Evolutionary conservation across 1,140 invertebrate species (phyloP).

Genomic region (fruit fly (Drosophila melanogaster)): Release_6_plus_ISO1_MT NT_037436.4:7782001-7782500

Average conservation of each 20-base stretch:
- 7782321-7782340: neutral
- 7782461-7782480: slow-evolving; percentile 17
- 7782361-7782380: neutral
- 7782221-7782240: slow-evolving; percentile 10
- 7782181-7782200: slow-evolving; percentile 32
- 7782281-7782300: no score
- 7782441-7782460: slow-evolving; percentile 10
- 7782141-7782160: neutral
- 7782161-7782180: neutral
- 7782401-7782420: slow-evolving; percentile 18
- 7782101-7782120: slow-evolving; percentile 68
- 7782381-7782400: slow-evolving; percentile 29
- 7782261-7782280: neutral
- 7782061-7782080: slow-evolving; percentile 24
- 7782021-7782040: slow-evolving; percentile 19
- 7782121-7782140: slow-evolving; percentile 51
- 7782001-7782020: slow-evolving; percentile 47
- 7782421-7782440: slow-evolving; percentile 7
- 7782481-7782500: slow-evolving; percentile 31
- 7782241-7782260: slow-evolving; percentile 23
- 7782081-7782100: slow-evolving; percentile 43
- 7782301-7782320: no score
- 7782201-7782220: slow-evolving; percentile 34
- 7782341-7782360: neutral
- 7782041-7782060: slow-evolving; percentile 20